A percentile compares a stretch with the other conserved stretches of the same genome.
Conservation (phyloP, 2,113 vertebrate genomes). For the Gymnarchus niloticus region DNA sequence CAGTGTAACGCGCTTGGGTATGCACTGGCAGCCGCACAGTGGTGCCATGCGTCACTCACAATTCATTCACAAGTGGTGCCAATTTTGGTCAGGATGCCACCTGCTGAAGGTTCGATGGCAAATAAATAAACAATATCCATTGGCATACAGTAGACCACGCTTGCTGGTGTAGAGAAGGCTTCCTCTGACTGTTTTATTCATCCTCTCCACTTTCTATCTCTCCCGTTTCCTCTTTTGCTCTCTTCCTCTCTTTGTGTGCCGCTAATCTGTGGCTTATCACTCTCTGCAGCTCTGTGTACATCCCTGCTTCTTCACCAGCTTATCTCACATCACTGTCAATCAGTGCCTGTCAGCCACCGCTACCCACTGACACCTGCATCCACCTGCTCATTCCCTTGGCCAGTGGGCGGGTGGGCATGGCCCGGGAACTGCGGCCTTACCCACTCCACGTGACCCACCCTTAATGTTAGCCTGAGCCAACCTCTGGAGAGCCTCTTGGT, state of each 20-base stretch:
- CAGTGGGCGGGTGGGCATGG: not conserved
- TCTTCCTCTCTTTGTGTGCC: slow-evolving; percentile 41
- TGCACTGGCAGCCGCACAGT: not conserved
- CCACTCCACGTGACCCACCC: not conserved
- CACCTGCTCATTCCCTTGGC: not conserved
- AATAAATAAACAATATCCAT: not conserved
- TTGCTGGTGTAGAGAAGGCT: not conserved
- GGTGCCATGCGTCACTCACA: no score
- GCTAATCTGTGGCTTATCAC: slow-evolving; percentile 65
- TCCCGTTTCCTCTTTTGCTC: slow-evolving; percentile 24
- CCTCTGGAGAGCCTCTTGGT: no score
- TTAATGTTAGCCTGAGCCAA: not conserved
- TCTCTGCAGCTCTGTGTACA: slow-evolving; percentile 57
- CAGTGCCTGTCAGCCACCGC: slow-evolving; percentile 51
- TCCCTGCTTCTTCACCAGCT: slow-evolving; percentile 48
- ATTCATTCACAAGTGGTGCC: not conserved
- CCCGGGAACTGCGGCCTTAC: not conserved
- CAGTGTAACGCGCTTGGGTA: not conserved
- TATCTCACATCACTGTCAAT: slow-evolving; percentile 67
- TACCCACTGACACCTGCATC: not conserved
- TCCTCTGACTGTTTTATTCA: not conserved
- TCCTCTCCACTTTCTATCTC: slow-evolving; percentile 12
- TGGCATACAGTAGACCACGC: not conserved
- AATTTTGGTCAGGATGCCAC: not conserved
- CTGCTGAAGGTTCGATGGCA: not conserved